Conservation (phyloP, 2,888 invertebrate species). For the Lamellibrachia satsuma region DNA sequence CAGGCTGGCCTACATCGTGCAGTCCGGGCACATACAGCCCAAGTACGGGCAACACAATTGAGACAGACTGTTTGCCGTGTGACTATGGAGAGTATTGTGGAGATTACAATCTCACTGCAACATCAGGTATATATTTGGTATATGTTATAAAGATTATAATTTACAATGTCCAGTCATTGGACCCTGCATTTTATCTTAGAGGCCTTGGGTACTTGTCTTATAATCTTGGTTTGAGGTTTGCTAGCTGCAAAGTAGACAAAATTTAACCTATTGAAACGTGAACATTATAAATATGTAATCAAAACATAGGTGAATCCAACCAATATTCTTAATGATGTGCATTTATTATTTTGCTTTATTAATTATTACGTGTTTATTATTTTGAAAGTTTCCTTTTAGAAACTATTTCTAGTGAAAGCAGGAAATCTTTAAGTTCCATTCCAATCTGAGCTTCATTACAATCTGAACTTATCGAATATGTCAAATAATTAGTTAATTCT, state of each 20-base stretch:
- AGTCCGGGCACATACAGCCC: conserved; percentile 58
- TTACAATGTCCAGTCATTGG: too few relatives aligned
- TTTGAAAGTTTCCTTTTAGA: not conserved
- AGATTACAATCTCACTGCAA: conserved; percentile 52
- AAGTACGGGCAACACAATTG: conserved; percentile 45
- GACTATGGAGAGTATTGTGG: conserved; percentile 59
- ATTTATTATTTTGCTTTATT: not conserved
- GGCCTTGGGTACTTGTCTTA: too few relatives aligned
- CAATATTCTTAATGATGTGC: not conserved
- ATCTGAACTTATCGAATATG: not conserved
- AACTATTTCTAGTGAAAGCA: not conserved
- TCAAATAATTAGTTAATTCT: not conserved
- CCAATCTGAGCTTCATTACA: not conserved
- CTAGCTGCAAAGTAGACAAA: not conserved
- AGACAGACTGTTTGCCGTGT: conserved; percentile 54
- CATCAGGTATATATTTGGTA: conserved; percentile 47
- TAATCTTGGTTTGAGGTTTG: not conserved
- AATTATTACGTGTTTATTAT: not conserved
- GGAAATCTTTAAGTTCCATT: not conserved
- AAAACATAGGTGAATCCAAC: too few relatives aligned
- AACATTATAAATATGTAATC: not conserved
- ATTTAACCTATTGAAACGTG: not conserved
- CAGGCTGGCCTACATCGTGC: conserved; percentile 53
- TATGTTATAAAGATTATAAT: too few relatives aligned
- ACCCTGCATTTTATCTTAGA: too few relatives aligned